Conservation (phyloP, 2,888 invertebrate species). For the Lochmaea capreae region DNA sequence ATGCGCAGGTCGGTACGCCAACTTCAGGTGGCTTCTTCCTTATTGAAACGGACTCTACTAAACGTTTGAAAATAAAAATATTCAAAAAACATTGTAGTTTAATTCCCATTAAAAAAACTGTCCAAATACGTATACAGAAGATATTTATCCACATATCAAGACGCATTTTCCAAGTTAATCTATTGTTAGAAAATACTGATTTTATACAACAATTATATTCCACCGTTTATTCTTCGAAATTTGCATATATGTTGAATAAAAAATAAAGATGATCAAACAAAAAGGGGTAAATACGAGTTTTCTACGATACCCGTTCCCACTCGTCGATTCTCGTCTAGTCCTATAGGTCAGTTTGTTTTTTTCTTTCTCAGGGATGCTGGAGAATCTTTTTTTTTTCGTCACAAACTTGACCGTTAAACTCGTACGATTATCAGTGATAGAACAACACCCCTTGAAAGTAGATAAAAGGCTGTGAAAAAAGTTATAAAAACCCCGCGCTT, state of each 20-base stretch:
- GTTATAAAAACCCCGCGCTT: neutral
- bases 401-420: slow-evolving; percentile 10
- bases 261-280: neutral
- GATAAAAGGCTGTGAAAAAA: neutral
- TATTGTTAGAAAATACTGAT: too few relatives aligned
- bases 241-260: neutral
- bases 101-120: too few relatives aligned
- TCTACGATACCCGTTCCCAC: neutral
- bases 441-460: neutral
- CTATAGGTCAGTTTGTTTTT: neutral
- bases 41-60: too few relatives aligned
- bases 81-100: too few relatives aligned
- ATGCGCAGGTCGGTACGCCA: too few relatives aligned
- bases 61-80: too few relatives aligned
- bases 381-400: neutral
- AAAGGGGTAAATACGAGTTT: neutral
- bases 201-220: neutral
- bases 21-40: too few relatives aligned
- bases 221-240: neutral
- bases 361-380: slow-evolving; percentile 1
- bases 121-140: too few relatives aligned
- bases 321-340: neutral
- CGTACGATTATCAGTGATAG: neutral
- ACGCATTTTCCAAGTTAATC: too few relatives aligned
- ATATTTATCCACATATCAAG: too few relatives aligned